Evolutionary conservation across 2,113 vertebrate genomes (phyloP).

Genomic region (Prinia subflava): DNA sequence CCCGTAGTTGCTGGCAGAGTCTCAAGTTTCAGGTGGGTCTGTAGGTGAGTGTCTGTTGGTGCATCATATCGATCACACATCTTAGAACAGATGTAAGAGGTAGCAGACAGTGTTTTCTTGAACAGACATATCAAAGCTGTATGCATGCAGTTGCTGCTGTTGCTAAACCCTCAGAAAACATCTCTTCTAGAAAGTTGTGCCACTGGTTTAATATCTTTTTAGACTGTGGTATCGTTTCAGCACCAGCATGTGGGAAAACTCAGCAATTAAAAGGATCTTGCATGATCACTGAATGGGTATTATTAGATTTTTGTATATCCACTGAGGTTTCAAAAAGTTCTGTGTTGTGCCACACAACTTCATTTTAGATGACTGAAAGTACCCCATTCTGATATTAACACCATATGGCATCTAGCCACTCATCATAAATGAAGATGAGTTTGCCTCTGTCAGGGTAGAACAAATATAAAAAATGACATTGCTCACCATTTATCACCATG

Average conservation of each 20-base stretch:
- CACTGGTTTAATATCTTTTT: neutral
- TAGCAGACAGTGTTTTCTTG: neutral
- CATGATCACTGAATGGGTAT: neutral
- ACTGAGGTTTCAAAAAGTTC: neutral
- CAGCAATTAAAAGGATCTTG: neutral
- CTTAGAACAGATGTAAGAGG: neutral
- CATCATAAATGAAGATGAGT: neutral
- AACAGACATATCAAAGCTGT: neutral
- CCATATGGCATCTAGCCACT: neutral
- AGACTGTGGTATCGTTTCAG: neutral
- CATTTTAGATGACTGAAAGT: neutral
- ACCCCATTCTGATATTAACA: neutral
- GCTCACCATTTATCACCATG: neutral
- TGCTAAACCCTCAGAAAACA: neutral
- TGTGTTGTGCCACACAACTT: neutral
- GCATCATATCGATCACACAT: neutral
- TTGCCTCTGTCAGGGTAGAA: neutral
- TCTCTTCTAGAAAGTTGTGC: neutral
- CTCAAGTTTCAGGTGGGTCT: neutral
- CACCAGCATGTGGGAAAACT: neutral
- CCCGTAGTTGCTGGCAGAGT: neutral
- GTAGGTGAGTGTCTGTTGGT: neutral
- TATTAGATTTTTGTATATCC: neutral
- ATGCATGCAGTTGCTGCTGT: neutral
- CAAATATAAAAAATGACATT: neutral